These are phyloP conservation scores for Rutilus rutilus DNA, from an alignment of 2,113 vertebrate species.

Conservation along the genomic window DNA sequence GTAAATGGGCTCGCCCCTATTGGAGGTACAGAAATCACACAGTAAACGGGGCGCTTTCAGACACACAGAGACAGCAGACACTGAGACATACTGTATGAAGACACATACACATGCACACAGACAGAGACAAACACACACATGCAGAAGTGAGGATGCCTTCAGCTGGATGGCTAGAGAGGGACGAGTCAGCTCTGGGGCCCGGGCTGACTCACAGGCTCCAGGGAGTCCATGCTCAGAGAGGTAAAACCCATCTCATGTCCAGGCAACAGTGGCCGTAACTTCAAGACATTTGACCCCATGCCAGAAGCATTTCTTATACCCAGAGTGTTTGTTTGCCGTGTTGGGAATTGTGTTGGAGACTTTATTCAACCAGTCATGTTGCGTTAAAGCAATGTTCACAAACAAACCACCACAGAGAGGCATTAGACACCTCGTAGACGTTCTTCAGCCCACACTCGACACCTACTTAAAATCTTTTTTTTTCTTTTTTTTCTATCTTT, in stretches of 20 bases:
- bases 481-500: conserved; percentile 26
- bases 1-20: conserved; percentile 82
- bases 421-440: conserved; percentile 37
- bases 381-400: conserved; percentile 42
- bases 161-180: conserved; percentile 36
- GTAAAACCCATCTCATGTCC: conserved; percentile 39
- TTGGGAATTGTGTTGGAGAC: conserved; percentile 35
- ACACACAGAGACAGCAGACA: conserved; percentile 61
- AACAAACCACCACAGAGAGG: conserved; percentile 49
- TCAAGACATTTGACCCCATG: conserved; percentile 31
- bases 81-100: conserved; percentile 56
- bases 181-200: conserved; percentile 38
- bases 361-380: conserved; percentile 22
- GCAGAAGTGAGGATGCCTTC: conserved; percentile 34
- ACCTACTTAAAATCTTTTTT: conserved; percentile 21
- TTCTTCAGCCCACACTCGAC: conserved; percentile 38
- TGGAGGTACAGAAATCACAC: conserved; percentile 79
- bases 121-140: conserved; percentile 46
- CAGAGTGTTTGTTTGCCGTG: conserved; percentile 13
- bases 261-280: conserved; percentile 31
- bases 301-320: conserved; percentile 36
- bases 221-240: conserved; percentile 12
- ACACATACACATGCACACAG: conserved; percentile 52
- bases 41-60: conserved; percentile 75
- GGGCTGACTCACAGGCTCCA: conserved; percentile 38